These are phyloP conservation scores for Enhydra lutris DNA, from an alignment of 2,113 vertebrate genomes.

Conservation along the genomic window DNA sequence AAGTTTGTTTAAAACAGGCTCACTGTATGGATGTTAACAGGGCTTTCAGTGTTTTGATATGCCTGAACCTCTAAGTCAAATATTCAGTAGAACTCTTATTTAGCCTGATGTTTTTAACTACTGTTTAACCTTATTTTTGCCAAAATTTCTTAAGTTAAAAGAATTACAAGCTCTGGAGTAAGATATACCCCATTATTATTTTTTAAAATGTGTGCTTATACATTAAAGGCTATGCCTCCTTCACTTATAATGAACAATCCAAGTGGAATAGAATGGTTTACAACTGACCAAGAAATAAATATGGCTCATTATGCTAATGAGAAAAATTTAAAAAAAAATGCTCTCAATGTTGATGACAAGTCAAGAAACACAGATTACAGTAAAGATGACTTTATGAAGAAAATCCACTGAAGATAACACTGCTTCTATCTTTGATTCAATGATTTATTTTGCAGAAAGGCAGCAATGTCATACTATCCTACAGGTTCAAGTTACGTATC, in stretches of 20 bases:
- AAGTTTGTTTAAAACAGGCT: neutral
- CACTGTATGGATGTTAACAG: neutral
- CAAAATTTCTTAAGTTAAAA: constrained; percentile 6
- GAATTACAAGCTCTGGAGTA: constrained; percentile 2
- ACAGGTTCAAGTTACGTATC: neutral
- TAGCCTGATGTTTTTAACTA: neutral
- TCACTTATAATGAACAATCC: constrained; percentile 62
- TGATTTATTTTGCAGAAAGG: constrained; percentile 22
- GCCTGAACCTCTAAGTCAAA: neutral
- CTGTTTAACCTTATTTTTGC: neutral
- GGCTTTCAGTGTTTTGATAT: neutral
- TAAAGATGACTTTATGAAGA: constrained; percentile 59
- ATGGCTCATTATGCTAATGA: constrained; percentile 55
- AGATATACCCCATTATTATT: neutral
- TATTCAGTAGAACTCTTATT: neutral
- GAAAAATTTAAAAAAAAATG: constrained; percentile 51
- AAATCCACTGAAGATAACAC: constrained; percentile 20
- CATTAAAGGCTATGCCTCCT: constrained; percentile 50
- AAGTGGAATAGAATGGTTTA: constrained; percentile 53
- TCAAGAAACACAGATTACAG: constrained; percentile 53
- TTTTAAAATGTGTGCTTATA: neutral
- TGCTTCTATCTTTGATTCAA: constrained; percentile 2
- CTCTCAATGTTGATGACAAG: constrained; percentile 56
- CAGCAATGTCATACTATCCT: neutral
- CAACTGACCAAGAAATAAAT: constrained; percentile 56